These are phyloP conservation scores for Ptychochromis oligacanthus DNA, from an alignment of 2,113 vertebrate genomes.

Conservation along the genomic window DNA sequence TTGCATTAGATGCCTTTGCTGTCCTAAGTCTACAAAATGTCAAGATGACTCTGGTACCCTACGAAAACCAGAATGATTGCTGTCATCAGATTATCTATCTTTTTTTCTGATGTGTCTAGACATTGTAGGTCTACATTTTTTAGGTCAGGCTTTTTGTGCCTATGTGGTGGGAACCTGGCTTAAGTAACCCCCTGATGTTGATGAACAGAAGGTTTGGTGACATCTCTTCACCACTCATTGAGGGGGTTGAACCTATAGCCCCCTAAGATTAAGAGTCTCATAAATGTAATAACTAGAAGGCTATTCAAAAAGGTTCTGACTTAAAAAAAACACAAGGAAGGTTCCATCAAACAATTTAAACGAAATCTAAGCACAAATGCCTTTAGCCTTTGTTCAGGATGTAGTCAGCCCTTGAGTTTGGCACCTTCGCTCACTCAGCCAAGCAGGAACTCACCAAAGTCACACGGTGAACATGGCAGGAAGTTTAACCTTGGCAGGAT, in stretches of 20 bases:
- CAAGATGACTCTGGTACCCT: neutral
- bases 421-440: neutral
- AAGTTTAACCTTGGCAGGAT: neutral
- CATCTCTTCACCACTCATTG: neutral
- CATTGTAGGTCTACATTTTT: neutral
- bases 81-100: neutral
- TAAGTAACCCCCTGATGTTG: neutral
- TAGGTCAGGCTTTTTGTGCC: neutral
- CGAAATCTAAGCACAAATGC: neutral
- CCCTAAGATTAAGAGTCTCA: neutral
- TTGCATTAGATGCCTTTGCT: constrained; percentile 26
- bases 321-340: neutral
- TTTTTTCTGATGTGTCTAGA: neutral
- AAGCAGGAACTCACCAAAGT: neutral
- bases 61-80: neutral
- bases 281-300: neutral
- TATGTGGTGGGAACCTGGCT: neutral
- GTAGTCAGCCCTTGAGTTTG: neutral
- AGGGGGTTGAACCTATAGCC: neutral
- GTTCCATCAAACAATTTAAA: neutral
- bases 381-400: neutral
- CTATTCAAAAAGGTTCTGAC: neutral
- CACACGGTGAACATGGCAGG: neutral
- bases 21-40: constrained; percentile 5
- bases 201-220: neutral